These are phyloP conservation scores for Clarias fuscus DNA, from an alignment of 2,797 vertebrate species.

Conservation along the genomic window DNA sequence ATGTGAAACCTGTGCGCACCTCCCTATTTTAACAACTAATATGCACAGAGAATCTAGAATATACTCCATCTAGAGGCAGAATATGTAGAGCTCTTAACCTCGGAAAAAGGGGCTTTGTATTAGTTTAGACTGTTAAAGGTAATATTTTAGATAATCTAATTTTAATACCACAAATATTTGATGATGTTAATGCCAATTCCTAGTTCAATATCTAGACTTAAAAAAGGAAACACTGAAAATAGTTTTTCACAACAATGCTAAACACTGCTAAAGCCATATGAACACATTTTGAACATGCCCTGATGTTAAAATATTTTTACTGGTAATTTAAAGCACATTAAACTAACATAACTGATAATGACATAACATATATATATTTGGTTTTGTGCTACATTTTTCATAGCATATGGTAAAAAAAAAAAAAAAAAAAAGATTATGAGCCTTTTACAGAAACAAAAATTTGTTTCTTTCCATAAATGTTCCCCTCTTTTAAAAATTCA, in stretches of 20 bases:
- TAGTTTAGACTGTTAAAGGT: neutral
- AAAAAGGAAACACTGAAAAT: neutral
- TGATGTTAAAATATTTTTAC: neutral
- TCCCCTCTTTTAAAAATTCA: neutral
- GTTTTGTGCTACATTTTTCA: neutral
- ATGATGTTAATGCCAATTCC: neutral
- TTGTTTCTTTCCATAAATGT: neutral
- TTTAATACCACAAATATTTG: neutral
- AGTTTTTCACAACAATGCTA: neutral
- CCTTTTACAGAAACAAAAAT: neutral
- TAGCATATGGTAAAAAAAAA: neutral
- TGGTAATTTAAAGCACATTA: neutral
- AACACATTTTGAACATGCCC: neutral
- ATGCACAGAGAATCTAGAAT: neutral
- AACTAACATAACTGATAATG: neutral
- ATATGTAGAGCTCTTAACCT: neutral
- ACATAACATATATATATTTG: neutral
- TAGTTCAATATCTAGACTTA: neutral
- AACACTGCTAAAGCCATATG: neutral
- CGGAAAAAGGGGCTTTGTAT: neutral
- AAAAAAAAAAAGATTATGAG: neutral
- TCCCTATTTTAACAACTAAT: neutral
- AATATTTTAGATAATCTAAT: neutral
- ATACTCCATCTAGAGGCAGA: neutral
- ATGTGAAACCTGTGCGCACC: neutral